Evolutionary conservation across 2,113 vertebrate genomes (phyloP), one percentile per base, ranked within the genome.

Genomic region (Trogon surrucura): DNA sequence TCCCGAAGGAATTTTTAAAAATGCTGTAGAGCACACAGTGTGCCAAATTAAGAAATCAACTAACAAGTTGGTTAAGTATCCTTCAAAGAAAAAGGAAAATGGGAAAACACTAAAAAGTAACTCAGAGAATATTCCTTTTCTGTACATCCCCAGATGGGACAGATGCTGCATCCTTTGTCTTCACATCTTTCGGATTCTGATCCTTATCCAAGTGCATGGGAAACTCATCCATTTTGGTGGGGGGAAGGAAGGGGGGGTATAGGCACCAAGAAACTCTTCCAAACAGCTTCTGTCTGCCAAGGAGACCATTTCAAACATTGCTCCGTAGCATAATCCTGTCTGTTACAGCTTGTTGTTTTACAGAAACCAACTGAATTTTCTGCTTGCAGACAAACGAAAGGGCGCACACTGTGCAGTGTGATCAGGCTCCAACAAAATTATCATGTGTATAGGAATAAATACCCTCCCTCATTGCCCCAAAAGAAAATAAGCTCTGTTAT

Each of bases 191-290:
- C 88, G 60, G 36, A 84, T 95, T 93, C 73, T 79, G 51, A 65
- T 94, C 95, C 75, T 84, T 80, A 47, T 90, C 85, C 92, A 94
- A 95, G 60, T 73, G 79, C 90, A 77, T 66, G 75, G 94, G 94
- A 97, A 96, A 96, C 81, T 94, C 95, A 96, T 94, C 80, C 80
- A 58, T 74, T 75, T 92, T 65, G 65, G 79, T 56, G 26, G n/a
- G 48, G 60, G n/a, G 45, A 44, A 65, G 9, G 7, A 58, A 72
- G 41, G 4, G 7, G 19, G 11, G 17, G 3, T 41, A 22, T 20
- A 92, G 54, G 36, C 88, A 94, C 62, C 38, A 72, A 71, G 67
- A 85, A 74, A 67, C 16, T 30, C 71, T 96, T 77, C 85, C 89
- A 93, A 44, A 53, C 29, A 53, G 57, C 89, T 97, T 96, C 65